Base-by-base conservation (phyloP, 2,797 vertebrate species). In the Cirrhinus molitorella region DNA sequence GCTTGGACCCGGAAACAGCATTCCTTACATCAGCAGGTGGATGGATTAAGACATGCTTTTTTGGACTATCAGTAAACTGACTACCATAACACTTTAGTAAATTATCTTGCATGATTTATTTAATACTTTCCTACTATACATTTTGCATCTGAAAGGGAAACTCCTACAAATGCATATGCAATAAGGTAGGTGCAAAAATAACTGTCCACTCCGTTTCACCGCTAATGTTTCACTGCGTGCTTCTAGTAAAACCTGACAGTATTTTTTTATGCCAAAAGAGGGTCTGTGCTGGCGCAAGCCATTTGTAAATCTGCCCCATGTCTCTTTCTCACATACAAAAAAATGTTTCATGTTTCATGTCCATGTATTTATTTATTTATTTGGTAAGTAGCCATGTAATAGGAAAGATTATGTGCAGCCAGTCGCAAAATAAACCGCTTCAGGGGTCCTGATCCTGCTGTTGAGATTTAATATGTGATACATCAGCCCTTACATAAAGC, bases 271-370 rank as follows among this genome's bases (percentile, higher is more conserved):
- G 13, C 5, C 5, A 61, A 61, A 61, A 61, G 2, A 28, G 25
- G 14, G 25, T 31, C 31, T 63, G 59, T 28, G 59, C 25, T 28
- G 16, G 25, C 6, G 16, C 23, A 61, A 61, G 59, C 59, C 17
- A 8, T 61, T 61, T 28, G 13, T 63, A 17, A 17, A 63, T 4
- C 7, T 63, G 1, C 25, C 13, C 14, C 28, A 65, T 61, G 28
- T 67, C 14, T 79, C 65, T 21, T n/a, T 65, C 77, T 55, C 9
- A 53, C 63, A 51, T n/a, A n/a, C 45, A 66, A 66, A 70, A 68
- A 19, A 43, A 23, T 0, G 4, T n/a, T n/a, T n/a, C n/a, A 34
- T 34, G 31, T 34, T 34, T 4, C 63, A 49, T 25, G 49, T 55
- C 23, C 21, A 68, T n/a, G n/a, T n/a, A n/a, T 53, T 67, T 31